Conservation (phyloP, 2,888 invertebrate species). For the Pseudococcus viburni region DNA sequence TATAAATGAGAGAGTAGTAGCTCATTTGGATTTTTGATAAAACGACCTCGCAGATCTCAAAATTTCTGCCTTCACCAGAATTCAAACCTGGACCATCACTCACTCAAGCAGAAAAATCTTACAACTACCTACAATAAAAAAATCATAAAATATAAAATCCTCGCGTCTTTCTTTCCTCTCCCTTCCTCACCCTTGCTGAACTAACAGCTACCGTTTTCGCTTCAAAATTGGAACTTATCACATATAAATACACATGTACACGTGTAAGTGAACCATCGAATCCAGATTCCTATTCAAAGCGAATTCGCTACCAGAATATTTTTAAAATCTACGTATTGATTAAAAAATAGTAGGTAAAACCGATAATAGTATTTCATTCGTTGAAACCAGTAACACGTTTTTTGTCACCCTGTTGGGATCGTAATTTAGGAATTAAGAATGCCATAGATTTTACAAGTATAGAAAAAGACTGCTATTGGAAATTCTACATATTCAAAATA, state of each 20-base stretch:
- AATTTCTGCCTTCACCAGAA: too few relatives aligned
- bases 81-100: too few relatives aligned
- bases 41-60: too few relatives aligned
- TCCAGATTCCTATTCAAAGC: not conserved
- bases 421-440: not conserved
- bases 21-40: too few relatives aligned
- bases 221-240: not conserved
- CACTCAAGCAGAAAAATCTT: too few relatives aligned
- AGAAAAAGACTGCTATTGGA: not conserved
- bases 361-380: conserved; percentile 8
- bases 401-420: conserved; percentile 31
- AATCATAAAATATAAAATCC: not conserved
- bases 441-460: not conserved
- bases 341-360: not conserved
- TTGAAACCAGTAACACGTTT: conserved; percentile 10
- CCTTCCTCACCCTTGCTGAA: not conserved
- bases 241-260: not conserved
- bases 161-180: too few relatives aligned
- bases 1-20: too few relatives aligned
- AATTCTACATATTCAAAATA: conserved; percentile 18
- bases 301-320: not conserved
- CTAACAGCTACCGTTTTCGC: not conserved
- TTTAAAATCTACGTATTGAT: not conserved
- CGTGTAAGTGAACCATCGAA: not conserved
- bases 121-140: too few relatives aligned